These are phyloP conservation scores for Clangula hyemalis DNA, from an alignment of 2,797 vertebrate genomes.

Conservation along the genomic window DNA sequence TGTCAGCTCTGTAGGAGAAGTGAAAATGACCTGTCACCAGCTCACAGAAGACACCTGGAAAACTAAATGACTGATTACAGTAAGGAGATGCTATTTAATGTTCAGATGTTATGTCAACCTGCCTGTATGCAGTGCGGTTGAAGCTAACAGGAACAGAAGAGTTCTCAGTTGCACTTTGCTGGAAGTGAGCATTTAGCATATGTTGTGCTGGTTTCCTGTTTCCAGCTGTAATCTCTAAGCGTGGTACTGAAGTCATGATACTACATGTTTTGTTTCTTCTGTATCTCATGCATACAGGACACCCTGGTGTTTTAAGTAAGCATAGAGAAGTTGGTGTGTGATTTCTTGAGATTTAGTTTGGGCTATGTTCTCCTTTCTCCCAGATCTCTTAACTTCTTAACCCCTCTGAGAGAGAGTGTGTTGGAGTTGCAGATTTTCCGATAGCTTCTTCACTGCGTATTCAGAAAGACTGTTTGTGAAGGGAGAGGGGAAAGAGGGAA, in stretches of 20 bases:
- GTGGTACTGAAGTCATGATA: not conserved
- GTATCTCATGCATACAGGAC: not conserved
- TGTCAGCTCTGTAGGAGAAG: not conserved
- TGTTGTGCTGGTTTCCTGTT: not conserved
- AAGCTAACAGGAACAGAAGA: not conserved
- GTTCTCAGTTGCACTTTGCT: not conserved
- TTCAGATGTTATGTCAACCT: not conserved
- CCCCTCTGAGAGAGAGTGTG: not conserved
- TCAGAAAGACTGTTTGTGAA: not conserved
- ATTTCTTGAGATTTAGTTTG: not conserved
- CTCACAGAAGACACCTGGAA: not conserved
- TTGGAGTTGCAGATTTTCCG: not conserved
- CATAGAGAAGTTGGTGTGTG: fast-evolving
- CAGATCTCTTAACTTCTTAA: not conserved
- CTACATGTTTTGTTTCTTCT: not conserved
- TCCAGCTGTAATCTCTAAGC: not conserved
- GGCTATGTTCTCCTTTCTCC: not conserved
- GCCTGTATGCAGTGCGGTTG: not conserved
- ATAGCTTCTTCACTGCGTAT: not conserved
- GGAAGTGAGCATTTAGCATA: not conserved
- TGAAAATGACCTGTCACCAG: not conserved
- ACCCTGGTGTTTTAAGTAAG: not conserved
- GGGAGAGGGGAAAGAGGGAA: too few relatives aligned
- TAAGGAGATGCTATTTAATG: not conserved
- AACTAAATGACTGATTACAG: not conserved